These are phyloP conservation scores for Pelodytes ibericus DNA, from an alignment of 2,797 vertebrate species.

Conservation along the genomic window DNA sequence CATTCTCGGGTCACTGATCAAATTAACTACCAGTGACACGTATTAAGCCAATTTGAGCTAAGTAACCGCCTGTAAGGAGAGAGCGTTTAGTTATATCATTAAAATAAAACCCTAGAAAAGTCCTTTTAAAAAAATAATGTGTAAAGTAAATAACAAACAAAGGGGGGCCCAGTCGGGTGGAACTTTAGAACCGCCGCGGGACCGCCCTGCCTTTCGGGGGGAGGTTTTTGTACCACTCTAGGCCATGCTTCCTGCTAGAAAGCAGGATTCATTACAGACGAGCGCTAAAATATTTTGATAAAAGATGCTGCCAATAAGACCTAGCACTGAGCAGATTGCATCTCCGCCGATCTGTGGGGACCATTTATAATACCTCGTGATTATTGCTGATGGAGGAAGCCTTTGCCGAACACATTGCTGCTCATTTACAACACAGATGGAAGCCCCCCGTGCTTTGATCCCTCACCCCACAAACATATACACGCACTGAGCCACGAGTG, in stretches of 20 bases:
- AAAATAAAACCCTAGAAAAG: background rate
- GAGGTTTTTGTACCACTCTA: too few species aligned
- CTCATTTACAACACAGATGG: conserved; percentile 62
- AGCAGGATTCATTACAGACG: too few species aligned
- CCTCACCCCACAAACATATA: conserved; percentile 57
- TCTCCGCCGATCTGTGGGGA: conserved; percentile 12
- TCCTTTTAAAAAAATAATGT: background rate
- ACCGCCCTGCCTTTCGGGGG: too few species aligned
- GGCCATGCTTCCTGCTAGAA: too few species aligned
- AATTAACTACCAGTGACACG: conserved; percentile 27
- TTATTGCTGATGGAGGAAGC: conserved; percentile 54
- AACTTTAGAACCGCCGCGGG: too few species aligned
- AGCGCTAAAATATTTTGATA: background rate
- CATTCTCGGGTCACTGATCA: conserved; percentile 25
- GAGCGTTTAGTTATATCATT: conserved; percentile 17
- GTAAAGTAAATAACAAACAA: too few species aligned
- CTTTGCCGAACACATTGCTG: conserved; percentile 36
- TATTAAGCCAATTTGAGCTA: conserved; percentile 26
- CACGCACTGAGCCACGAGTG: conserved; percentile 71
- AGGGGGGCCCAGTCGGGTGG: too few species aligned
- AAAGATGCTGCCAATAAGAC: background rate
- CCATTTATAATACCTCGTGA: conserved; percentile 12
- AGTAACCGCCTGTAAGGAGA: conserved; percentile 5
- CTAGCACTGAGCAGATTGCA: background rate
- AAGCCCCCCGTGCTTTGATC: conserved; percentile 39